Evolutionary conservation across 2,888 invertebrate species (phyloP).

Genomic region (Yponomeuta evonymella): DNA sequence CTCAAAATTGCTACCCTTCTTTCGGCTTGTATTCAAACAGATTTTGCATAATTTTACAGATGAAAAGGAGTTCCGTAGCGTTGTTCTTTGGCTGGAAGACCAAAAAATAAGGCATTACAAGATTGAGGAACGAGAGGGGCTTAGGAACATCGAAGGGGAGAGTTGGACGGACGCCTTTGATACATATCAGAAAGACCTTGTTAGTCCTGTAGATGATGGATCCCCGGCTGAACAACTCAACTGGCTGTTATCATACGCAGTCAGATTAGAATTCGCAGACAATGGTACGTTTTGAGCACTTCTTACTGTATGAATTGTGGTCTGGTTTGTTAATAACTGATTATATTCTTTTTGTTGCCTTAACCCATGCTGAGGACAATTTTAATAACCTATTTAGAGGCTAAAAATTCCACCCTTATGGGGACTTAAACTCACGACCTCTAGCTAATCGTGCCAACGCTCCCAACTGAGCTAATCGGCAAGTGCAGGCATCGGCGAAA

Average conservation of each 20-base stretch:
- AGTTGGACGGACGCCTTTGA: conserved; percentile 84
- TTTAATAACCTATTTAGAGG: too few species aligned
- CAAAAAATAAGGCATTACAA: conserved; percentile 93
- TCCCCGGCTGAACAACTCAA: conserved; percentile 83
- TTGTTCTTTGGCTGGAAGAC: conserved; percentile 94
- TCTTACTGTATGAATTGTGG: conserved; percentile 6
- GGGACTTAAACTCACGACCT: too few species aligned
- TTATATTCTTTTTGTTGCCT: not conserved
- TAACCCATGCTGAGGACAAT: too few species aligned
- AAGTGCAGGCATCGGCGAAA: too few species aligned
- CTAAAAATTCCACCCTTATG: too few species aligned
- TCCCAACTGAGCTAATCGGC: too few species aligned
- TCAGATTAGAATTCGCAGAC: conserved; percentile 88
- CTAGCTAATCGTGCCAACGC: too few species aligned
- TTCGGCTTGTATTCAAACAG: not conserved
- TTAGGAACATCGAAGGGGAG: conserved; percentile 81
- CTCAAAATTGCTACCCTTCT: not conserved
- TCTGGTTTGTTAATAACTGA: conserved; percentile 14
- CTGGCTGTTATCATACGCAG: conserved; percentile 90
- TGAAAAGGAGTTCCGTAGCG: conserved; percentile 84
- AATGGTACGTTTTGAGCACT: conserved; percentile 71
- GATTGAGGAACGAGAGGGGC: conserved; percentile 84
- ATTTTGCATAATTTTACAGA: conserved; percentile 69
- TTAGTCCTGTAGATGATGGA: conserved; percentile 80
- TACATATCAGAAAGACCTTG: conserved; percentile 84